These are phyloP conservation scores for Sturnira hondurensis DNA, from an alignment of 2,113 vertebrate genomes.

Conservation along the genomic window DNA sequence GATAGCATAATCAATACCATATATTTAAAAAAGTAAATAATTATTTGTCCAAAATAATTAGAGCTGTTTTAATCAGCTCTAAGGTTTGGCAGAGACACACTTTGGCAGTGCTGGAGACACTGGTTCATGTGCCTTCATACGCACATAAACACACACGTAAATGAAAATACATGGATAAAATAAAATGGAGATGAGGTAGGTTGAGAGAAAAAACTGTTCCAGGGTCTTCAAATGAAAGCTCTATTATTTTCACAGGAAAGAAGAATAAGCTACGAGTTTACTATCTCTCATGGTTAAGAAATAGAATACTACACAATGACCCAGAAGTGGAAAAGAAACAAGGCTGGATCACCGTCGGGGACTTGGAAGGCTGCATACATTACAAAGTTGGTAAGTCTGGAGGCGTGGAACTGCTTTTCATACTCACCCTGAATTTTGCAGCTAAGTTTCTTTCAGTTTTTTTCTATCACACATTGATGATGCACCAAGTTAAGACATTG, in stretches of 20 bases:
- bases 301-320: slow-evolving; percentile 98
- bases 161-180: not conserved
- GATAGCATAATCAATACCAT: too few species aligned
- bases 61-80: not conserved
- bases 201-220: not conserved
- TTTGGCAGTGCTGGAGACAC: not conserved
- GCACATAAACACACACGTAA: not conserved
- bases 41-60: not conserved
- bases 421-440: not conserved
- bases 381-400: slow-evolving; percentile 96
- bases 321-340: slow-evolving; percentile 99
- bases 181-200: not conserved
- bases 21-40: not conserved
- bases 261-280: slow-evolving; percentile 99
- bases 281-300: slow-evolving; percentile 98
- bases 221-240: not conserved
- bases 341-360: slow-evolving; percentile 98
- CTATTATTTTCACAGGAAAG: slow-evolving; percentile 85
- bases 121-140: not conserved
- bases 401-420: not conserved
- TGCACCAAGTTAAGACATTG: not conserved
- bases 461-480: not conserved
- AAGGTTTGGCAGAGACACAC: not conserved
- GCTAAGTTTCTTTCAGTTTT: not conserved
- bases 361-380: slow-evolving; percentile 97